Base-by-base conservation (phyloP, 1,140 invertebrate species). In the Delia radicum region DNA sequence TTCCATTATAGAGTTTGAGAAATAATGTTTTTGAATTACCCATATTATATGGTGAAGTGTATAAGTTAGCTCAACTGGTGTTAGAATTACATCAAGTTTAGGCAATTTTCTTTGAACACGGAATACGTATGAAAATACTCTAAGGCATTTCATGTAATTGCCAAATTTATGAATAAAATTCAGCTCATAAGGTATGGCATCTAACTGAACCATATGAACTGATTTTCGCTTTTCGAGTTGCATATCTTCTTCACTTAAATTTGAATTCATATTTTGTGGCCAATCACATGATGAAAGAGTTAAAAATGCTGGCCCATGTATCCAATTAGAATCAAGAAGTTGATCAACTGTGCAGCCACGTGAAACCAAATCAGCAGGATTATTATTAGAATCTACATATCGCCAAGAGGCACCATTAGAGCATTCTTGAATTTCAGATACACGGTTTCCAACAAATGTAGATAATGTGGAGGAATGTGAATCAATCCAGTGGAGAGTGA, bases 331-430 rank as follows among this genome's bases (percentile, higher is more conserved):
- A 8, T 63, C 13, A 18, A 24, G 24, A 8, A 74, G 26, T 8
- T 74, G 46, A 8, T 15, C 21, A 2, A 74, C 21, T 7, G 62
- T 33, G 21, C 76, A 77, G 24, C 80, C 81, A 46, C 83, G 37
- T 0, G 82, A 82, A 6, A 80, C 73, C n/a, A 84, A 27, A 77
- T 85, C 82, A 2, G 82, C 82, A 10, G 82, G 81, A 78, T 85
- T 86, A 10, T 76, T n/a, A 15, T 77, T 29, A 0, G 78, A 75
- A 15, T 69, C 33, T 15, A 82, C 80, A 77, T 85, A 77, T 6
- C 33, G 37, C 82, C 82, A 85, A 15, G 75, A 4, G 21, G 29
- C 28, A 46, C 31, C 24, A 28, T 13, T 3, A 6, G 76, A 63
- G 27, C 27, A 6, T 33, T 33, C 12, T 33, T 4, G 4, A 6